These are phyloP conservation scores for Limnephilus rhombicus DNA, from an alignment of 2,888 invertebrate genomes.

Conservation along the genomic window DNA sequence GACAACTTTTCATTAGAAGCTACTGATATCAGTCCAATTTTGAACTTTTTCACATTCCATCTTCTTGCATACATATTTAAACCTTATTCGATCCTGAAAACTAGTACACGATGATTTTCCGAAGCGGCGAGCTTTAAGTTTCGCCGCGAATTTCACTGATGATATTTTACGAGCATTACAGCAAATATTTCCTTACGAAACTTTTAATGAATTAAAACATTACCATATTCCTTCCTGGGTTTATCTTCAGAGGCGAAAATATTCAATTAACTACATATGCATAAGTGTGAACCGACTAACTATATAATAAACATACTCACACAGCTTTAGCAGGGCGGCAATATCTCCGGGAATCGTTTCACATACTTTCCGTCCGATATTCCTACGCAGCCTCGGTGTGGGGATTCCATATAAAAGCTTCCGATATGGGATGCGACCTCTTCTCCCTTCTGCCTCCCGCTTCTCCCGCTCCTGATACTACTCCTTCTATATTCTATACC, in stretches of 20 bases:
- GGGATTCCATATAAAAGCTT: slow-evolving; percentile 29
- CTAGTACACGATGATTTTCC: not conserved
- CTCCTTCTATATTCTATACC: slow-evolving; percentile 1
- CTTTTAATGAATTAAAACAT: not conserved
- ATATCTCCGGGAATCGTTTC: slow-evolving; percentile 50
- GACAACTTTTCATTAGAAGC: too few relatives aligned
- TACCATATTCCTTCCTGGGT: not conserved
- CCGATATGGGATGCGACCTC: slow-evolving; percentile 13
- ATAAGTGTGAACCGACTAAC: not conserved
- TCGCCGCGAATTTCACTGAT: not conserved
- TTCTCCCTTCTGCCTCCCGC: not conserved
- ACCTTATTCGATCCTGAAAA: not conserved
- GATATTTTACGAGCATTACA: not conserved
- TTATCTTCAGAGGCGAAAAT: not conserved
- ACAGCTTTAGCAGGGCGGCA: slow-evolving; percentile 34
- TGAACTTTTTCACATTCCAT: not conserved
- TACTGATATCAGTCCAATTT: not conserved
- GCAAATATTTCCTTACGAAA: not conserved
- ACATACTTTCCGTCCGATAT: slow-evolving; percentile 46
- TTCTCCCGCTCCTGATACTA: not conserved
- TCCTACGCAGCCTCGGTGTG: slow-evolving; percentile 34
- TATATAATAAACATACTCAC: not conserved
- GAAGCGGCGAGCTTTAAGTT: not conserved
- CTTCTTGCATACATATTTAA: not conserved
- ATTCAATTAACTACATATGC: not conserved